Conservation (phyloP, 2,113 vertebrate species). For the Oreochromis tanganicae region DNA sequence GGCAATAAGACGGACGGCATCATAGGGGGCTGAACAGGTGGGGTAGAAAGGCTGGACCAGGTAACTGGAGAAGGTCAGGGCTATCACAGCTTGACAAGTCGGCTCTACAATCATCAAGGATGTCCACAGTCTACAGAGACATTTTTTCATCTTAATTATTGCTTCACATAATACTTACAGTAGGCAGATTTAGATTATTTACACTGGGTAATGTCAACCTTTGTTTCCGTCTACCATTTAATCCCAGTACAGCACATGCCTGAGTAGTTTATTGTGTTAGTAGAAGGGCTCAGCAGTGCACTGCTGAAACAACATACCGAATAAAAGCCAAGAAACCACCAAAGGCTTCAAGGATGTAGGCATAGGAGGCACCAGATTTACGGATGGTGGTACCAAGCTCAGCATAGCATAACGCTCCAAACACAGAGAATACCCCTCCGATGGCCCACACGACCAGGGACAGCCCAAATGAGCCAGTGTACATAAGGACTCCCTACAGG, state of each 20-base stretch:
- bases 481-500: constrained; percentile 69
- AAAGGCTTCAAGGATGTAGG: constrained; percentile 79
- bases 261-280: neutral
- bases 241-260: neutral
- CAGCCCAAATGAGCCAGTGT: constrained; percentile 75
- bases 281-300: neutral
- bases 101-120: constrained; percentile 79
- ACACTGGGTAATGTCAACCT: neutral
- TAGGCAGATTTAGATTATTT: neutral
- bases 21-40: constrained; percentile 63
- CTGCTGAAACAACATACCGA: constrained; percentile 34
- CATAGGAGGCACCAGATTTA: constrained; percentile 79
- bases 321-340: constrained; percentile 78
- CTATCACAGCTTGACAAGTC: constrained; percentile 79
- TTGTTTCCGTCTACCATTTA: neutral
- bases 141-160: neutral
- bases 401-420: constrained; percentile 78
- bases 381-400: constrained; percentile 80
- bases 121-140: constrained; percentile 69
- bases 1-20: constrained; percentile 73
- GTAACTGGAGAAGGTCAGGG: constrained; percentile 78
- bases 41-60: constrained; percentile 78
- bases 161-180: neutral
- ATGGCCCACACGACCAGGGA: constrained; percentile 77
- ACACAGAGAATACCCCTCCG: constrained; percentile 77